These are phyloP conservation scores for Micromesistius poutassou DNA, from an alignment of 2,797 vertebrate species.

Conservation along the genomic window DNA sequence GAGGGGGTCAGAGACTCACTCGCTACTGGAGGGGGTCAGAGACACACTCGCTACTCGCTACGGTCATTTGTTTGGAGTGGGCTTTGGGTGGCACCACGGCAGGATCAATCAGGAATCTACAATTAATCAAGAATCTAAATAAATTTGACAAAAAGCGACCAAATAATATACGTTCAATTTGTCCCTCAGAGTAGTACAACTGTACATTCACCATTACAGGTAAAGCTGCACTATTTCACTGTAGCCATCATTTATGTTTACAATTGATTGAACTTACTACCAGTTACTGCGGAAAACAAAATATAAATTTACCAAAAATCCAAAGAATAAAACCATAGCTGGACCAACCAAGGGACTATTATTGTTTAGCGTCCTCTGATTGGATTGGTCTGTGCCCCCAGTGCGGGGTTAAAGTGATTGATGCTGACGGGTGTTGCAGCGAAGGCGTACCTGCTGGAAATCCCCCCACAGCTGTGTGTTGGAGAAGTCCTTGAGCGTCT, in stretches of 20 bases:
- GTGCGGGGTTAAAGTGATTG: not conserved
- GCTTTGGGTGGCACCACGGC: not conserved
- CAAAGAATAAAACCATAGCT: not conserved
- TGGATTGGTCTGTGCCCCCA: no score
- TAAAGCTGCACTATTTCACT: not conserved
- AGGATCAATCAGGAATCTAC: no score
- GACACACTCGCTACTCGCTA: no score
- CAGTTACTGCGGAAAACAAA: no score
- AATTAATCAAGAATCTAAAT: no score
- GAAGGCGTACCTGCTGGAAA: slow-evolving; percentile 81
- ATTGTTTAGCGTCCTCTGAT: no score
- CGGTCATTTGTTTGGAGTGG: not conserved
- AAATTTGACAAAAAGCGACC: not conserved
- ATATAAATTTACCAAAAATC: not conserved
- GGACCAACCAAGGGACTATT: not conserved
- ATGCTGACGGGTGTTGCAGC: not conserved
- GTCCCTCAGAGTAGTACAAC: not conserved
- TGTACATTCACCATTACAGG: not conserved
- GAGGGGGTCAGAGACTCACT: not conserved
- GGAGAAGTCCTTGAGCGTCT: slow-evolving; percentile 91
- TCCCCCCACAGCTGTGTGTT: slow-evolving; percentile 90
- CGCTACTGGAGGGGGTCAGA: not conserved
- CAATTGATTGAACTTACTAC: not conserved
- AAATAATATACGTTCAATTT: not conserved
- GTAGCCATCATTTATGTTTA: not conserved